These are phyloP conservation scores for Galemys pyrenaicus DNA, from an alignment of 2,113 vertebrate species.

Conservation along the genomic window DNA sequence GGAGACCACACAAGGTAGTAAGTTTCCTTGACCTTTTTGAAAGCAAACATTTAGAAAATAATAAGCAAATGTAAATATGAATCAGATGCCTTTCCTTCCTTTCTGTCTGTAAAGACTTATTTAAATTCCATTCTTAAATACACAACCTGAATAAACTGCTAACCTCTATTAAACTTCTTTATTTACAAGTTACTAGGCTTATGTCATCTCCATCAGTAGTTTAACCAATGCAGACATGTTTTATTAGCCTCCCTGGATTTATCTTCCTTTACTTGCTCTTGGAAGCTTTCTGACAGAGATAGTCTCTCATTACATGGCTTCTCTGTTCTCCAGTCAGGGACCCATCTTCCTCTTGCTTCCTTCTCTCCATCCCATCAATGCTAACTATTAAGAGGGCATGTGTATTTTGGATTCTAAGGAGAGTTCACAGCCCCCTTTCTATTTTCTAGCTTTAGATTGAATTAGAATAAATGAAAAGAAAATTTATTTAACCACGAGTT, in stretches of 20 bases:
- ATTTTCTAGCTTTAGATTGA: neutral
- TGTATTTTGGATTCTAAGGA: neutral
- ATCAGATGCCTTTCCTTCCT: neutral
- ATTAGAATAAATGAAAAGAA: neutral
- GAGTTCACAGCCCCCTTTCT: neutral
- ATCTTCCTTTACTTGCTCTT: neutral
- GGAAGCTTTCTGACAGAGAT: neutral
- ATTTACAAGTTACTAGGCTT: neutral
- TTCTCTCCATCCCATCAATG: neutral
- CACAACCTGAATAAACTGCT: neutral
- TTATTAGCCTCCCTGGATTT: neutral
- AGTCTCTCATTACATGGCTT: neutral
- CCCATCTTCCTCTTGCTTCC: neutral
- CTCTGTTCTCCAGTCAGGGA: neutral
- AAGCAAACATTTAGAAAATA: conserved; percentile 17
- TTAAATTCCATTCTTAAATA: conserved; percentile 1
- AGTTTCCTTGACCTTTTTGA: neutral
- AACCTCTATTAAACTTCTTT: neutral
- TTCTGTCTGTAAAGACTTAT: neutral
- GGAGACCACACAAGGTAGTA: neutral
- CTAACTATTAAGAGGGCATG: neutral
- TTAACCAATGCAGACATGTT: neutral
- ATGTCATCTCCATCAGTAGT: neutral
- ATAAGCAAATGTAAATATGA: neutral
- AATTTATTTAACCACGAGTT: neutral